Percentiles rank a stretch among this genome's conserved stretches.
These are phyloP conservation scores for Drosophila punjabiensis DNA, from an alignment of 1,140 invertebrate genomes.

Conservation along the genomic window DNA sequence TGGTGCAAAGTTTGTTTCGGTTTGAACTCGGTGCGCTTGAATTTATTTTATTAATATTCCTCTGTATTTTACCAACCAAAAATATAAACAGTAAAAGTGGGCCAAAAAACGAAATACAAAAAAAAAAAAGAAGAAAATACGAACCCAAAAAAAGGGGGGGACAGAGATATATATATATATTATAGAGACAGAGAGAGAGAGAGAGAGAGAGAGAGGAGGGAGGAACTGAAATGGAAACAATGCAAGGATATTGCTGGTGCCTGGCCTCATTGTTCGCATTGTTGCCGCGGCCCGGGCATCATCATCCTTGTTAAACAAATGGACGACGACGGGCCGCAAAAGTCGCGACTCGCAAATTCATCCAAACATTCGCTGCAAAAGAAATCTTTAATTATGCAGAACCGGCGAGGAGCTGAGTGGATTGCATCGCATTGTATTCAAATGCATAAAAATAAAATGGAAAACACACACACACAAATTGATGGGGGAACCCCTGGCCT, in stretches of 20 bases:
- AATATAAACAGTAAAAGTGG: constrained; percentile 37
- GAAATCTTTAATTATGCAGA: constrained; percentile 49
- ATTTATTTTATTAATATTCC: constrained; percentile 75
- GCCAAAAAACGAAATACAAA: constrained; percentile 17
- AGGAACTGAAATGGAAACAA: constrained; percentile 44
- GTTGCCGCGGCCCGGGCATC: constrained; percentile 13
- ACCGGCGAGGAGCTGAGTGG: constrained; percentile 12
- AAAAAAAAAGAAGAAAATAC: constrained; percentile 19
- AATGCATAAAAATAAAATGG: background rate
- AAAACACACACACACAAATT: background rate
- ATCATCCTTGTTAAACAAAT: constrained; percentile 45
- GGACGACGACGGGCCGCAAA: constrained; percentile 31
- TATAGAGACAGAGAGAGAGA: background rate
- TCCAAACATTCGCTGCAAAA: constrained; percentile 21
- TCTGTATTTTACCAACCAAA: constrained; percentile 55
- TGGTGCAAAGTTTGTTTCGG: constrained; percentile 85
- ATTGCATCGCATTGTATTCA: constrained; percentile 21
- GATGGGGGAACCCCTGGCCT: background rate
- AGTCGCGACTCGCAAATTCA: constrained; percentile 33
- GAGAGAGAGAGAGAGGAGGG: background rate
- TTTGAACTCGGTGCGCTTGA: constrained; percentile 85
- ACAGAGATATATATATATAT: constrained; percentile 8
- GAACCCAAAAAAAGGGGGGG: constrained; percentile 5
- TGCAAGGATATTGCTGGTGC: constrained; percentile 46
- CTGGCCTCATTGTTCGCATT: constrained; percentile 19